Conservation (phyloP, 2,113 vertebrate genomes). For the Cranoglanis bouderius region DNA sequence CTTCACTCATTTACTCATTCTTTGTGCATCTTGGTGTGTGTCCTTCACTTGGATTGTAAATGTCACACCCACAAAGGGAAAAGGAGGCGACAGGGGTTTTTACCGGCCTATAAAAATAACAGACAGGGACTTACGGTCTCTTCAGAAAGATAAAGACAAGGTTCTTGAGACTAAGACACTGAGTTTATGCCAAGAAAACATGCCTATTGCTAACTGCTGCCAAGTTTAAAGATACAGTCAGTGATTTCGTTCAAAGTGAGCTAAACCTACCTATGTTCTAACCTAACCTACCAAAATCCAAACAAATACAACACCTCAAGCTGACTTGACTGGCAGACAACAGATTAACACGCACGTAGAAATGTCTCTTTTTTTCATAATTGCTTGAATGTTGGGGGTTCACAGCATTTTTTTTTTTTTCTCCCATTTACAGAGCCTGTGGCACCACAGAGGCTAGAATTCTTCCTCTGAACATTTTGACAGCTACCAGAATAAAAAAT, state of each 20-base stretch:
- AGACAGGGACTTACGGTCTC: background rate
- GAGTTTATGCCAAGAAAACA: background rate
- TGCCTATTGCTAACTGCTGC: background rate
- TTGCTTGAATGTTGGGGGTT: background rate
- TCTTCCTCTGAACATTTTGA: background rate
- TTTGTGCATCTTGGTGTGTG: background rate
- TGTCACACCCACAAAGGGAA: slow-evolving; percentile 26
- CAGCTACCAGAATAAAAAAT: background rate
- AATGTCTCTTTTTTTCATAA: background rate
- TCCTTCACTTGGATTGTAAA: slow-evolving; percentile 36
- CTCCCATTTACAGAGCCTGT: background rate
- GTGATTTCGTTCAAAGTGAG: background rate
- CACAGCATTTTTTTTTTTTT: background rate
- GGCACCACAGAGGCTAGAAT: background rate
- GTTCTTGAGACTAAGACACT: background rate
- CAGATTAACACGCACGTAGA: background rate
- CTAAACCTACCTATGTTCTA: background rate
- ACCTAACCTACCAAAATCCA: background rate
- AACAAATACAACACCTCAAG: background rate
- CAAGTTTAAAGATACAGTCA: background rate
- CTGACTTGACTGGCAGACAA: background rate
- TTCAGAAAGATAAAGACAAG: background rate
- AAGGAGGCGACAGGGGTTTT: slow-evolving; percentile 16
- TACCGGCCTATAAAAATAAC: slow-evolving; percentile 30
- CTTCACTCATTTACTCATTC: background rate